A percentile compares a stretch with the other conserved stretches of the same genome.
phyloP scores from a whole-genome alignment of 2,888 invertebrate species.

The Andrena camellia region DNA sequence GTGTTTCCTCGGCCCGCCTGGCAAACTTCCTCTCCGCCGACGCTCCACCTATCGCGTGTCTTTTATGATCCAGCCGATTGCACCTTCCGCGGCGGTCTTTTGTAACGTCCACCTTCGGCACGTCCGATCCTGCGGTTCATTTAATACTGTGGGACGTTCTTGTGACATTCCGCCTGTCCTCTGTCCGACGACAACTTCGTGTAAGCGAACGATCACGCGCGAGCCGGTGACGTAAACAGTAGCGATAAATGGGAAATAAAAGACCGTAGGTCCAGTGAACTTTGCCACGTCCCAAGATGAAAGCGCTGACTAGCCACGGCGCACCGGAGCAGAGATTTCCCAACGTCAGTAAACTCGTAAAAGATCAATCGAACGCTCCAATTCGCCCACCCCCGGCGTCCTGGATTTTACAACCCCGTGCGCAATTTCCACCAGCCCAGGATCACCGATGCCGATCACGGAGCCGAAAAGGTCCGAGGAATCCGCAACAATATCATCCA shows the following conservation, averaged over 20 bases:
- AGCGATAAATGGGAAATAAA: neutral
- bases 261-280: constrained; percentile 10
- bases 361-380: neutral
- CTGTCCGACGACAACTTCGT: too few relatives aligned
- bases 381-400: neutral
- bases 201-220: neutral
- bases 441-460: constrained; percentile 12
- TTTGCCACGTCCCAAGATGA: constrained; percentile 26
- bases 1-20: constrained; percentile 26
- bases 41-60: constrained; percentile 33
- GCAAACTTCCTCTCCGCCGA: constrained; percentile 50
- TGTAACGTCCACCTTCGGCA: neutral
- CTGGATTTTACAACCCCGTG: neutral
- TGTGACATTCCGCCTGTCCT: too few relatives aligned
- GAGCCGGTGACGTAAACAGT: constrained; percentile 9
- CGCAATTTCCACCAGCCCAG: neutral
- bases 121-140: too few relatives aligned
- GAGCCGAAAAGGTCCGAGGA: neutral
- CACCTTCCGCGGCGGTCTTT: neutral
- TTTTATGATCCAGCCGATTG: constrained; percentile 29
- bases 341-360: too few relatives aligned
- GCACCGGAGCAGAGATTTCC: too few relatives aligned
- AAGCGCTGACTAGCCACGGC: constrained; percentile 5
- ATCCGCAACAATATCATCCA: constrained; percentile 6
- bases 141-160: too few relatives aligned